Base-by-base conservation (phyloP, 2,113 vertebrate species). In the Notarius lentiginosus region DNA sequence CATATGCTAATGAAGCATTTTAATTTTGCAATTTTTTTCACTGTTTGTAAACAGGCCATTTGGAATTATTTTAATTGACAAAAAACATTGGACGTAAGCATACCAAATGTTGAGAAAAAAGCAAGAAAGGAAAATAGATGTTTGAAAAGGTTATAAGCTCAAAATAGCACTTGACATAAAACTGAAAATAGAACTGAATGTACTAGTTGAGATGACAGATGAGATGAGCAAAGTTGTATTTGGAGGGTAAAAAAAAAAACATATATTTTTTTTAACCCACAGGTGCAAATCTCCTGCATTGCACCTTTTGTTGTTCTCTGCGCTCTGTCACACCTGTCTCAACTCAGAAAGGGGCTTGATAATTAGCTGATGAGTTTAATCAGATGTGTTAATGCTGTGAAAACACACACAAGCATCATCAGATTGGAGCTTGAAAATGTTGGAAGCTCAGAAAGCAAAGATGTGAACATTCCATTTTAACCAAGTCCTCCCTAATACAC, bases 361-460 rank as follows among this genome's bases (percentile, higher is more conserved):
- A 73, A 84, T 83, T 58, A 84, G 83, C 60, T 84, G 83, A 72
- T 58, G 66, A 84, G 83, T 58, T 72, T 73, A 58, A 73, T 58
- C 51, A 47, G 66, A 84, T 22, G 53, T 84, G 83, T 58, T 22
- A 72, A 84, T 22, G n/a, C 17, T 58, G 10, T 2, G 49, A 58
- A 73, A 56, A 70, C 61, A 83, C 82, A 56, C 51, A 84, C 22
- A 83, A 24, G 27, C 49, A 15, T 12, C 9, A 11, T 24, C 70
- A 47, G 6, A 73, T 41, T 17, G 22, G 41, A 34, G 34, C 82
- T 20, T 70, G 61, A 30, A 55, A 27, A 30, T 5, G 2, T 6
- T 65, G 12, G 22, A n/a, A 68, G 4, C 1, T 6, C 20, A 20
- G 0, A 18, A 83, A 83, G 1, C 24, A 65, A 30, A 66, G 22